phyloP scores from a whole-genome alignment of 2,888 invertebrate genomes.

The Brenthis hecate region DNA sequence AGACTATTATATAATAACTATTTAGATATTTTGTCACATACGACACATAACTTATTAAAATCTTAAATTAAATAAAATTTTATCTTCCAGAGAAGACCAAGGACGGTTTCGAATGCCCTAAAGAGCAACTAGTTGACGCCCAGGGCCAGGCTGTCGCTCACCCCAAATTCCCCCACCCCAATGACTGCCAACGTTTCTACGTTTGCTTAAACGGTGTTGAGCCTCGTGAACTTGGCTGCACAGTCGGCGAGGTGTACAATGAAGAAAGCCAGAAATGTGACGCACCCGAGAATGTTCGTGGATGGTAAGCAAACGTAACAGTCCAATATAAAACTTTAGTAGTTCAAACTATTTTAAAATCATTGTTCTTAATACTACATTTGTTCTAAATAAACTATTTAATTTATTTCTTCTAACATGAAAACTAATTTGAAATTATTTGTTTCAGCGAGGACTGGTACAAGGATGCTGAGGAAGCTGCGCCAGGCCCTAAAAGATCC shows the following conservation, averaged over 20 bases:
- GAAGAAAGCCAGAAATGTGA: conserved; percentile 92
- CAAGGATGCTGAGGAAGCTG: conserved; percentile 88
- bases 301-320: conserved; percentile 85
- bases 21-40: neutral
- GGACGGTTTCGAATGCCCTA: conserved; percentile 94
- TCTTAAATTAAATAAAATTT: neutral
- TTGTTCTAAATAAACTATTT: conserved; percentile 48
- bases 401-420: neutral
- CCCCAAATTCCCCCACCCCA: conserved; percentile 92
- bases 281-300: conserved; percentile 93
- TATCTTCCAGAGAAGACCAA: conserved; percentile 85
- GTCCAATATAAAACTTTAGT: no score
- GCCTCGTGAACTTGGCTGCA: conserved; percentile 94
- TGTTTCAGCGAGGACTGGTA: conserved; percentile 92
- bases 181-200: conserved; percentile 95
- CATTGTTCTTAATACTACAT: neutral
- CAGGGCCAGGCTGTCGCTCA: conserved; percentile 89
- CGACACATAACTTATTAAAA: neutral
- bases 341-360: no score
- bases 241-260: conserved; percentile 95
- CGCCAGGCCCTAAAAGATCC: conserved; percentile 71
- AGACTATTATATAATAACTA: neutral
- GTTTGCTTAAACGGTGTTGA: conserved; percentile 93
- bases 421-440: conserved; percentile 39
- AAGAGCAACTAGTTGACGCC: conserved; percentile 83